Base-by-base conservation (phyloP, 2,797 vertebrate species). In the Anguilla megastoma region DNA sequence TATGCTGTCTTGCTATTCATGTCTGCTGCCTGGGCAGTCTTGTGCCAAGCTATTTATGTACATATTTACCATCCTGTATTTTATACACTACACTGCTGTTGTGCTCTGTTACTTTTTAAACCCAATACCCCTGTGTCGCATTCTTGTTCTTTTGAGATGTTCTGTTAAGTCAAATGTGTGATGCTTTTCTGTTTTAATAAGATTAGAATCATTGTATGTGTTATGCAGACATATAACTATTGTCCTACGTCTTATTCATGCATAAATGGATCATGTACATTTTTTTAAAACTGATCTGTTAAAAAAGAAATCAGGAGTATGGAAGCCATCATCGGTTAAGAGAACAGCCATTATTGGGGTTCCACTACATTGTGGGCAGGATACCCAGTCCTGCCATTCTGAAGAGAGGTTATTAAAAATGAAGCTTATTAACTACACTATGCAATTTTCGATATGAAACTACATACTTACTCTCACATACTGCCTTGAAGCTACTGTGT, bases 371-470 rank as follows among this genome's bases (percentile, higher is more conserved):
- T 82, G 76, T 45, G 41, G 45, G 41, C 21, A 50, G 45, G 79
- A 50, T 82, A 10, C 79, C 45, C 79, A 48, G 50, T 79, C 33
- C 74, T 79, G 36, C 2, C 5, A 45, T 79, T 16, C 21, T 82
- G 45, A n/a, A 50, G 79, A 50, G 7, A 50, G 79, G 5, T 82
- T 50, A 50, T 82, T 82, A 10, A 82, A 82, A 82, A 50, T 79
- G 12, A 82, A n/a, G 41, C 79, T n/a, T 7, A 48, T 50, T 82
- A 82, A 82, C 45, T 7, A 82, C 21, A 82, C 79, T 82, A 82
- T 82, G 79, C 79, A 82, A 82, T 8, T 48, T 50, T n/a, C 50
- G 7, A 82, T 50, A 50, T 50, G 33, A 80, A 80, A 80, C 41
- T 45, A n/a, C n/a, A 18, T 80, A 45, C 24, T 48, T 50, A n/a